Evolutionary conservation across 53 echinoderm and acorn worm genomes (phyloP).

Genomic region (Paracentrotus lividus): DNA sequence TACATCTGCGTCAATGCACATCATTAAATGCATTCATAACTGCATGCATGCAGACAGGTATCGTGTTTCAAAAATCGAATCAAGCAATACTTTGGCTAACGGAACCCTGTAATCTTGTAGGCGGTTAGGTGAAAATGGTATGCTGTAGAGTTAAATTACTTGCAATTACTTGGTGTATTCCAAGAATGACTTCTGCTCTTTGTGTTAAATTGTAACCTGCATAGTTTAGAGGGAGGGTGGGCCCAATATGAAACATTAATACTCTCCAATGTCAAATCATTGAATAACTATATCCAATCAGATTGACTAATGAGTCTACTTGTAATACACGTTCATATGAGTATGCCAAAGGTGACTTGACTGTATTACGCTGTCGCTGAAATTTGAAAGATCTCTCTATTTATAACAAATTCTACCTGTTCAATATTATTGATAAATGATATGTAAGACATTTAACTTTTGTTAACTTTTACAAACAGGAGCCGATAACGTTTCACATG

Average conservation of each 20-base stretch:
- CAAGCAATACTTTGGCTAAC: neutral
- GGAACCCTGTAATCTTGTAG: neutral
- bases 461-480: neutral
- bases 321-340: neutral
- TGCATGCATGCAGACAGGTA: neutral
- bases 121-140: neutral
- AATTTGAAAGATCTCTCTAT: neutral
- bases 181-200: neutral
- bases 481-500: too few species aligned
- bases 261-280: neutral
- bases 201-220: neutral
- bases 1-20: conserved; percentile 14
- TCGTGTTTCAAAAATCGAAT: neutral
- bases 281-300: neutral
- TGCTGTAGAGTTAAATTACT: neutral
- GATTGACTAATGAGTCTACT: neutral
- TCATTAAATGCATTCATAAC: neutral
- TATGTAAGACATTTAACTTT: neutral
- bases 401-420: neutral
- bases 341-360: neutral
- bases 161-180: neutral
- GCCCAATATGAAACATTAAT: neutral
- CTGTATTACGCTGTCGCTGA: neutral
- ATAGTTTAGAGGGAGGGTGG: neutral
- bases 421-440: neutral